phyloP scores from a whole-genome alignment of 2,113 vertebrate genomes.

The Pluvianellus socialis region DNA sequence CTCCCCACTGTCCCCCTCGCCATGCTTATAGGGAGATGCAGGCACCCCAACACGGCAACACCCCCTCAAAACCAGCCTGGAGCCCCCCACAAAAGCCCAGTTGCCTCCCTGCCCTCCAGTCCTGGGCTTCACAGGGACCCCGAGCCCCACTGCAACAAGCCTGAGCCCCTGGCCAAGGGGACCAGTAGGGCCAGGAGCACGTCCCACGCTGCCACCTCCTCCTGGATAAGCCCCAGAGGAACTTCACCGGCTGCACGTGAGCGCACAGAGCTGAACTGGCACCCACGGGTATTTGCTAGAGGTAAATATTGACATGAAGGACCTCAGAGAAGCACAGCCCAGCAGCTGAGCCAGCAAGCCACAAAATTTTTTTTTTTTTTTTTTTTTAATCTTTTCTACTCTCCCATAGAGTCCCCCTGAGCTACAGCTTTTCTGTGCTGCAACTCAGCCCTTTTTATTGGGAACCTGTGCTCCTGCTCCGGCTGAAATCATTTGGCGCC shows the following conservation, averaged over 20 bases:
- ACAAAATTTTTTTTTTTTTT: too few relatives aligned
- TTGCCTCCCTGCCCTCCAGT: neutral
- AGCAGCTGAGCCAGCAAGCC: neutral
- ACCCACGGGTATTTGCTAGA: neutral
- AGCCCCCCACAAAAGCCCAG: rapidly evolving
- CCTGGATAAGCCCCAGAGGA: neutral
- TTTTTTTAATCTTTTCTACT: too few relatives aligned
- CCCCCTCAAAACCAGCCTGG: neutral
- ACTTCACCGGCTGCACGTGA: neutral
- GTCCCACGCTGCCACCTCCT: neutral
- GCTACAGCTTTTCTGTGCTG: neutral
- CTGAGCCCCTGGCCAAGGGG: too few relatives aligned
- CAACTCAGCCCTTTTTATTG: neutral
- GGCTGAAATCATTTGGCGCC: neutral
- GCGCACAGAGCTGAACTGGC: too few relatives aligned
- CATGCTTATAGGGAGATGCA: too few relatives aligned
- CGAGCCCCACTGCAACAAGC: too few relatives aligned
- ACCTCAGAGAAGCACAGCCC: neutral
- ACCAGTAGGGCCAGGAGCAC: neutral
- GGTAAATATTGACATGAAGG: neutral
- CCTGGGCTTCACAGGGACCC: rapidly evolving
- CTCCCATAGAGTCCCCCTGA: neutral
- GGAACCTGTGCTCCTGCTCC: neutral
- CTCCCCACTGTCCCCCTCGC: neutral
- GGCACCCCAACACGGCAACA: neutral